Evolutionary conservation across 1,140 invertebrate species (phyloP).

Genomic region (Plutomurus gul): DNA sequence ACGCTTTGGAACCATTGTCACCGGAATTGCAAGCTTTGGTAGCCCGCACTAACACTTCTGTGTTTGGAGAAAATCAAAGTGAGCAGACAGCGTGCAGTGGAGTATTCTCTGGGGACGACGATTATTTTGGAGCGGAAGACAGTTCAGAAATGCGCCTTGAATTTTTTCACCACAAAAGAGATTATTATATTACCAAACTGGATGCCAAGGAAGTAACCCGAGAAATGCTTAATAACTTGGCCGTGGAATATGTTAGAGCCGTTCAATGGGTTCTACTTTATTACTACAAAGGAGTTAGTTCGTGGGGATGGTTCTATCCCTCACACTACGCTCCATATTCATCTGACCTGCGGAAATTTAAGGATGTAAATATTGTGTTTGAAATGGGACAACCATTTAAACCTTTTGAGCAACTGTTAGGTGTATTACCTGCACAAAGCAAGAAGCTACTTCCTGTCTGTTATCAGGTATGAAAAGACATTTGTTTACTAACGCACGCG

Average conservation of each 20-base stretch:
- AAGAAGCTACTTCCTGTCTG: conserved; percentile 75
- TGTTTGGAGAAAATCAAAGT: conserved; percentile 3
- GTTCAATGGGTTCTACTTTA: conserved; percentile 97
- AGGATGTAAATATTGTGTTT: conserved; percentile 66
- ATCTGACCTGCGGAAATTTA: conserved; percentile 86
- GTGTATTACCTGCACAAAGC: conserved; percentile 78
- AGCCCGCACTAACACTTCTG: conserved; percentile 46
- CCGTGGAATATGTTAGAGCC: conserved; percentile 83
- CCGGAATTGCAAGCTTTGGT: conserved; percentile 48
- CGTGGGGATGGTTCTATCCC: conserved; percentile 98
- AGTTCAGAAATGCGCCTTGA: conserved; percentile 61
- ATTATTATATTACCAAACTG: conserved; percentile 91
- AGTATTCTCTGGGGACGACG: conserved; percentile 61
- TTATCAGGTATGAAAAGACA: conserved; percentile 71
- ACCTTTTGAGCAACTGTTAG: conserved; percentile 93
- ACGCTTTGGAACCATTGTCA: conserved; percentile 48
- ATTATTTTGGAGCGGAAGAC: conserved; percentile 60
- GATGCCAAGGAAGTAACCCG: conserved; percentile 75
- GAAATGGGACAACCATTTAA: conserved; percentile 81
- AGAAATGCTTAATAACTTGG: conserved; percentile 77
- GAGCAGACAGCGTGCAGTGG: not conserved
- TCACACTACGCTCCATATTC: conserved; percentile 96
- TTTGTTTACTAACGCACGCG: too few species aligned
- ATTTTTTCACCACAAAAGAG: conserved; percentile 82
- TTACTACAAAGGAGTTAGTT: conserved; percentile 94